These are phyloP conservation scores for Gibbula magus DNA, from an alignment of 2,888 invertebrate species.

Conservation along the genomic window DNA sequence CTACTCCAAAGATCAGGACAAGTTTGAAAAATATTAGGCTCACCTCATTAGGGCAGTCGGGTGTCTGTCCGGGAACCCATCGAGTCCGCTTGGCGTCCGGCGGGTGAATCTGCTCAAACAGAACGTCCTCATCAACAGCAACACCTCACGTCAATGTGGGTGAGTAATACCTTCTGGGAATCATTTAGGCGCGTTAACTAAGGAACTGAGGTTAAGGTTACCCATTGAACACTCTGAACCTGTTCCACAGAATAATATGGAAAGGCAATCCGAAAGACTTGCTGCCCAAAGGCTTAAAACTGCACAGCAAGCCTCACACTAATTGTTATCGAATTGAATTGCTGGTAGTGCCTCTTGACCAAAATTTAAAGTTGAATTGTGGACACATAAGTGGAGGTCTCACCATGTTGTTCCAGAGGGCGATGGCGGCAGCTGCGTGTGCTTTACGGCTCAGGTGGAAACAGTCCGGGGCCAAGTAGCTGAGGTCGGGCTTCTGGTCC, in stretches of 20 bases:
- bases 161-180: no score
- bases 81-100: conserved; percentile 49
- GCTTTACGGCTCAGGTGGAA: conserved; percentile 71
- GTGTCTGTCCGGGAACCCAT: conserved; percentile 54
- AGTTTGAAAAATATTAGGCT: neutral
- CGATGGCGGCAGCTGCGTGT: conserved; percentile 65
- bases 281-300: no score
- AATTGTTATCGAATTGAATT: no score
- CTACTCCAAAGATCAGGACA: no score
- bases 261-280: no score
- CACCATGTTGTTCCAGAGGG: conserved; percentile 73
- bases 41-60: conserved; percentile 59
- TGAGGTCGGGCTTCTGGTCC: conserved; percentile 54
- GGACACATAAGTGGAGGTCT: neutral
- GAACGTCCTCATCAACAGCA: neutral
- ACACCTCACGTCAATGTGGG: no score
- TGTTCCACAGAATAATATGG: no score
- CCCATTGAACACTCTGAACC: no score
- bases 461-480: conserved; percentile 72
- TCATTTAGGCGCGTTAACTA: no score
- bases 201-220: no score
- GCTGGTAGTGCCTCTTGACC: no score
- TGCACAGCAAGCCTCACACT: no score
- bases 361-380: neutral
- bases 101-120: conserved; percentile 47